Evolutionary conservation across 2,113 vertebrate species (phyloP), one percentile per base, ranked within the genome.

Genomic region (Apteryx owenii): DNA sequence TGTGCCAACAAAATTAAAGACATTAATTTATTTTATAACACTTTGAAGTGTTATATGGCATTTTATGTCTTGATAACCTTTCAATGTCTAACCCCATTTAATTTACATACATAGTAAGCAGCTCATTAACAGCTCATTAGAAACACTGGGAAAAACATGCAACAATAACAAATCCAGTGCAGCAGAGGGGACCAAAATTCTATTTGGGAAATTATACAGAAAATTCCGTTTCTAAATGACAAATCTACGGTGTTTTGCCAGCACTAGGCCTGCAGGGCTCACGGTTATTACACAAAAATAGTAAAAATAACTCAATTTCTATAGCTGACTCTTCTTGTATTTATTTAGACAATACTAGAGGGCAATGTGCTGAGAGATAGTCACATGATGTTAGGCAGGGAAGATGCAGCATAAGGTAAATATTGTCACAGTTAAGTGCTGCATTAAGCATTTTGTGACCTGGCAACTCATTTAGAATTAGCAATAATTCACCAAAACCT

Each of bases 51-150:
- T 90, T 91, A 90, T 83, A 97, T 89, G 69, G 81, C 81, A 92
- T 89, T 95, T 96, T 96, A 93, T 88, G 89, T 94, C 94, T 84
- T 89, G 86, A 96, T 97, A 96, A 96, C 86, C 85, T 88, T 88
- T 95, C 93, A 94, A 44, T 71, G 53, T 91, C 91, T 96, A 97
- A 94, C 97, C 93, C 91, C 97, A 97, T 96, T 97, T 97, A 96
- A 98, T 98, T 98, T 96, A 97, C 97, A 97, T 98, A 98, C 97
- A 83, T 98, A 98, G 95, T 97, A 98, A 98, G 96, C 96, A 98
- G 97, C 97, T 98, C 98, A 98, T 98, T 98, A 98, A 95, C 96
- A 98, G 94, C 97, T 97, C 96, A 97, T 98, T 98, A 98, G 96
- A 96, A 98, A 86, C 85, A 95, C 88, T 76, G 97, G 94, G 93